These are phyloP conservation scores for Drosophila seguyi DNA, from an alignment of 1,140 invertebrate genomes.

Conservation along the genomic window DNA sequence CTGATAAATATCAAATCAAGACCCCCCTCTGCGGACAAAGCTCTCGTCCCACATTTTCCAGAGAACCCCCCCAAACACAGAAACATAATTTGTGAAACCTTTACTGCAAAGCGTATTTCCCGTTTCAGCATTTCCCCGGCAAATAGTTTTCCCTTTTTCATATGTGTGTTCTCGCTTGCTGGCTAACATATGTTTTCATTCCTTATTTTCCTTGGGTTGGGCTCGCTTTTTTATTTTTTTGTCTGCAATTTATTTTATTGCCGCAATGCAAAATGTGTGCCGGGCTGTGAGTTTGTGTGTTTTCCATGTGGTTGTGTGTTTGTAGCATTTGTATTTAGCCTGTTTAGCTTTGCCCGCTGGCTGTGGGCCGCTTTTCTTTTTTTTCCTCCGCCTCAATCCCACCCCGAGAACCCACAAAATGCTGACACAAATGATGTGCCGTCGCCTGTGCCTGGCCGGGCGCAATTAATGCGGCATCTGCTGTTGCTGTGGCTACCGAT, in stretches of 20 bases:
- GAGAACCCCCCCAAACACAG: neutral
- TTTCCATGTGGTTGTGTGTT: neutral
- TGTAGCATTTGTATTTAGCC: conserved; percentile 43
- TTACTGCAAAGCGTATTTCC: conserved; percentile 51
- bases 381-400: neutral
- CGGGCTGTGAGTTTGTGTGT: neutral
- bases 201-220: conserved; percentile 42
- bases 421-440: conserved; percentile 60
- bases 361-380: conserved; percentile 16
- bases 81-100: conserved; percentile 41
- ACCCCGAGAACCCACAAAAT: conserved; percentile 14
- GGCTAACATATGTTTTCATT: conserved; percentile 53
- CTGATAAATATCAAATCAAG: conserved; percentile 53
- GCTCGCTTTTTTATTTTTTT: conserved; percentile 31
- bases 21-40: conserved; percentile 1
- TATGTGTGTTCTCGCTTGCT: conserved; percentile 13
- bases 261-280: conserved; percentile 48
- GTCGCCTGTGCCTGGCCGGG: conserved; percentile 46
- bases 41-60: conserved; percentile 3
- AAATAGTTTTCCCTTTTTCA: conserved; percentile 45
- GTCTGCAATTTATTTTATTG: conserved; percentile 67
- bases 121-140: conserved; percentile 43
- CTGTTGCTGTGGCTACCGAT: neutral
- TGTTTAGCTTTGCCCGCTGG: conserved; percentile 42
- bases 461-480: conserved; percentile 62